Percentiles rank a stretch among this genome's conserved stretches.
Conservation (phyloP, 2,888 invertebrate genomes). For the Microchrysa polita region DNA sequence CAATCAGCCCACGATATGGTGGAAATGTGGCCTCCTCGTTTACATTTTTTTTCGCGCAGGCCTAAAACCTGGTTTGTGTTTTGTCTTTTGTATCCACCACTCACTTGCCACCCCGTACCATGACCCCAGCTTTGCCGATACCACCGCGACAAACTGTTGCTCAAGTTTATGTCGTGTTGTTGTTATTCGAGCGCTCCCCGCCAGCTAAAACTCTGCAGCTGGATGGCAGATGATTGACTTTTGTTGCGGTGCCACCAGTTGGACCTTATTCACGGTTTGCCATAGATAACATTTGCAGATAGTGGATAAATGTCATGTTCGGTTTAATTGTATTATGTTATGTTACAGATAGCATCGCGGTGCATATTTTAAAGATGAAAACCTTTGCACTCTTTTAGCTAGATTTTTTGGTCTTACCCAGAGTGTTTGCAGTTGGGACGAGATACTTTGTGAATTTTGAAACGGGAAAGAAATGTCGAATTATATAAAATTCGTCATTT, state of each 20-base stretch:
- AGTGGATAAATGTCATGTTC: background rate
- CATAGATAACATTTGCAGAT: slow-evolving; percentile 4
- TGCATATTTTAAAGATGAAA: no score
- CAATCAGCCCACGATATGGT: slow-evolving; percentile 15
- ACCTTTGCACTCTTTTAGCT: no score
- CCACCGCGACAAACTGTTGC: slow-evolving; percentile 34
- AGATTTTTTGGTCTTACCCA: no score
- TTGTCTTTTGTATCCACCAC: slow-evolving; percentile 6
- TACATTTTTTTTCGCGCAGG: background rate
- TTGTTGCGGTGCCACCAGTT: background rate
- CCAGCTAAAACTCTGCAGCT: background rate
- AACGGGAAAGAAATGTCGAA: no score
- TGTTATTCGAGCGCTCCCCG: slow-evolving; percentile 6
- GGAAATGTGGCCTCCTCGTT: slow-evolving; percentile 11
- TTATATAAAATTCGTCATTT: no score
- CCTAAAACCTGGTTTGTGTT: slow-evolving; percentile 5
- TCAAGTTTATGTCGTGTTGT: slow-evolving; percentile 28
- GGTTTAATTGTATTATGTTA: no score
- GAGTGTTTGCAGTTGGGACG: no score
- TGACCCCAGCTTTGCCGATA: background rate
- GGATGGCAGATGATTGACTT: background rate
- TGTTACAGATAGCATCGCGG: background rate
- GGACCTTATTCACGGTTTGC: slow-evolving; percentile 23
- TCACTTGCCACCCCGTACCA: background rate
- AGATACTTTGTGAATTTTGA: no score